Conservation (phyloP, 2,797 vertebrate species). For the Toxotes lorentzi region DNA sequence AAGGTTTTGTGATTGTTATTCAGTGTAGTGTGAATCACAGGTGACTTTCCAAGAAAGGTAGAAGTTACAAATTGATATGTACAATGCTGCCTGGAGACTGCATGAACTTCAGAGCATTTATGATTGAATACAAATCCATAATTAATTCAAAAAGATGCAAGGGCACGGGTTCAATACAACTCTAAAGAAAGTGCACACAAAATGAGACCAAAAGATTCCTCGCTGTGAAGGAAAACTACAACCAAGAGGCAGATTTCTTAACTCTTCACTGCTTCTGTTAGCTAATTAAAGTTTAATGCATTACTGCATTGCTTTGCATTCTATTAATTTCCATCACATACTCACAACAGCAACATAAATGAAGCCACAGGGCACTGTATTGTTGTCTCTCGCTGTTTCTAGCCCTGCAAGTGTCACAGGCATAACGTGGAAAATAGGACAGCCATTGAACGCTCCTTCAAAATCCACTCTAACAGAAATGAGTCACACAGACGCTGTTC, state of each 20-base stretch:
- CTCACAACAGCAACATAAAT: slow-evolving; percentile 62
- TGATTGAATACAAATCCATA: slow-evolving; percentile 42
- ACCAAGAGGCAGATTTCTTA: slow-evolving; percentile 48
- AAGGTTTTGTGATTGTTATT: background rate
- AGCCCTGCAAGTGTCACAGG: slow-evolving; percentile 45
- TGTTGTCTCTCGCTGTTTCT: slow-evolving; percentile 61
- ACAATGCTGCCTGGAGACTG: background rate
- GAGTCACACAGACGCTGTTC: slow-evolving; percentile 50
- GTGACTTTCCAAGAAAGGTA: slow-evolving; percentile 17
- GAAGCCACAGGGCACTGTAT: slow-evolving; percentile 58
- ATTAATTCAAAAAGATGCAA: slow-evolving; percentile 41
- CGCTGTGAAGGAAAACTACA: slow-evolving; percentile 39
- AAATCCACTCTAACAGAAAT: slow-evolving; percentile 59
- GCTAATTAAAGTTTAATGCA: slow-evolving; percentile 70
- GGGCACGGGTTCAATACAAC: slow-evolving; percentile 21
- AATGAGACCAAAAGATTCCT: slow-evolving; percentile 21
- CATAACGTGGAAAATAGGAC: slow-evolving; percentile 68
- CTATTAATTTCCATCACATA: slow-evolving; percentile 60
- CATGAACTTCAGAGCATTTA: slow-evolving; percentile 24
- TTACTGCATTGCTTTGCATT: slow-evolving; percentile 61
- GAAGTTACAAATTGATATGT: slow-evolving; percentile 23
- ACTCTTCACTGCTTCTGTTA: slow-evolving; percentile 51
- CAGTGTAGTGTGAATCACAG: background rate
- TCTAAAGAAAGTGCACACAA: slow-evolving; percentile 38
- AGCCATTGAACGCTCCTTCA: slow-evolving; percentile 58